Evolutionary conservation across 2,888 invertebrate species (phyloP), one percentile per base, ranked within the genome.

Genomic region (Heteropelma amictum): DNA sequence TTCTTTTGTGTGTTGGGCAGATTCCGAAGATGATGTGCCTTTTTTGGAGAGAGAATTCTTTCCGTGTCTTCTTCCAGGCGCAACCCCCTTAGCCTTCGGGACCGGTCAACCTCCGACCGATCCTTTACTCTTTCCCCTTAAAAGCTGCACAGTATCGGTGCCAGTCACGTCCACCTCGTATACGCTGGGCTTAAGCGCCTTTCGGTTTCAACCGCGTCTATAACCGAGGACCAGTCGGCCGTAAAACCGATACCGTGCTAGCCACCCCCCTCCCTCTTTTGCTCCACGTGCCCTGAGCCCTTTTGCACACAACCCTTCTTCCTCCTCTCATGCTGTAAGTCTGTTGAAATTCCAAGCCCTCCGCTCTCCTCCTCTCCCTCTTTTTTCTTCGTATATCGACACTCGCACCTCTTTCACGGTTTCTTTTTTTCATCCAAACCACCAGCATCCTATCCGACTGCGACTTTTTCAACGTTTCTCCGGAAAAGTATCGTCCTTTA

Each of bases 161-260:
- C 33, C 45, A 49, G 69, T 73, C 86, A 86, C 86, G 84, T 85
- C 80, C 81, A 70, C 76, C 76, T 77, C 82, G 82, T 74, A 60
- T 81, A 82, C 81, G 68, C 73, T 70, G 72, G 76, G 81, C 80
- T 84, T 82, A 81, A 82, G 80, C 79, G 79, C 81, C 83, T 85
- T 83, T 80, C 81, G 80, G 81, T 85, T 86, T 85, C 83, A 72
- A 85, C 83, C 82, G 82, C 56, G 72, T 79, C 70, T 72, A 69
- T 69, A 72, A 72, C 69, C 56, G 47, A 72, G 65, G 60, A 58
- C 68, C 68, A 70, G 70, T 56, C 78, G 61, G 76, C 81, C 83
- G 81, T 86, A 85, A 86, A 86, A 84, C 82, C 83, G 80, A 85
- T 85, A 86, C 83, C 83, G 83, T 63, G 45, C 70, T 21, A 30